Percentiles rank a stretch among this genome's conserved stretches.
phyloP scores from a whole-genome alignment of 2,797 vertebrate genomes.

The Paramormyrops hopkinsi region DNA sequence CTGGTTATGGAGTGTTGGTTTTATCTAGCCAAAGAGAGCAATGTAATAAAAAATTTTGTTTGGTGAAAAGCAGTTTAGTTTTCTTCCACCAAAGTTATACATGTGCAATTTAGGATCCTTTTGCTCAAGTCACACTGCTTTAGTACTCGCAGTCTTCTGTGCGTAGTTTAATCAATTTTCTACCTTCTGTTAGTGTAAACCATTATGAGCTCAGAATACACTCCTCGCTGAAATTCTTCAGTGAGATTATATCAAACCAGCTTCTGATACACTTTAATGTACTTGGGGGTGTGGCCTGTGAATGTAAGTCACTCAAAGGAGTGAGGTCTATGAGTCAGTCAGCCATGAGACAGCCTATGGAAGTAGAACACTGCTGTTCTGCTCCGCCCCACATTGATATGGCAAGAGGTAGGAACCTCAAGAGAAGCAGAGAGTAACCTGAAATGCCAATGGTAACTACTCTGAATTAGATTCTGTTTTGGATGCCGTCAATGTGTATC shows the following conservation, averaged over 20 bases:
- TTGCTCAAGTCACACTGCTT: neutral
- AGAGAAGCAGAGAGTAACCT: neutral
- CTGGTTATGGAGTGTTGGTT: neutral
- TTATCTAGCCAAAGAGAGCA: neutral
- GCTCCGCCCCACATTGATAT: neutral
- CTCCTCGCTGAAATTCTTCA: neutral
- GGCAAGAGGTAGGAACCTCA: neutral
- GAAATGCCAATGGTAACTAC: neutral
- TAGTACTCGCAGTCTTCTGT: neutral
- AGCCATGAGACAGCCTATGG: neutral
- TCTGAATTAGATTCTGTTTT: neutral
- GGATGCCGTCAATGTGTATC: neutral
- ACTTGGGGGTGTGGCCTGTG: neutral
- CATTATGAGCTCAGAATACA: neutral
- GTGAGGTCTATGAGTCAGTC: neutral
- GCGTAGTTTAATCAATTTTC: neutral
- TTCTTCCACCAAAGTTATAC: neutral
- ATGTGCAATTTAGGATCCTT: neutral
- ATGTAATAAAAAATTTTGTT: neutral
- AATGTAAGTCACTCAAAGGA: neutral
- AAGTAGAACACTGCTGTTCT: neutral
- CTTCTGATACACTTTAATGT: neutral
- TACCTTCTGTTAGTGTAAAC: neutral
- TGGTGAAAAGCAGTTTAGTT: neutral
- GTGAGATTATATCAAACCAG: neutral